phyloP scores from a whole-genome alignment of 2,113 vertebrate genomes.

The Opisthocomus hoazin region DNA sequence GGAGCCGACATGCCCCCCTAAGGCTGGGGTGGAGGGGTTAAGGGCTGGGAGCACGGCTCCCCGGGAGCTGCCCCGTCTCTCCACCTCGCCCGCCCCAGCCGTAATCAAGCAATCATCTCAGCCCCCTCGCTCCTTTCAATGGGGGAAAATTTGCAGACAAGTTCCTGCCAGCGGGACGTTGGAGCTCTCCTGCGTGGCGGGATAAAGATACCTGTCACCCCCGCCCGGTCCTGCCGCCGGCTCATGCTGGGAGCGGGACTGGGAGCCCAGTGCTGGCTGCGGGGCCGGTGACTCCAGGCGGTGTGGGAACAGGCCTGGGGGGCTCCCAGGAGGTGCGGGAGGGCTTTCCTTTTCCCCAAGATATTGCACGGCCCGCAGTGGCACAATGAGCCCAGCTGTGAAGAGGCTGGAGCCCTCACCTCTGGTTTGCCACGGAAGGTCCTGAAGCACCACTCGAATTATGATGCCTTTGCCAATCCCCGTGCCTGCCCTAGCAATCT shows the following conservation, averaged over 20 bases:
- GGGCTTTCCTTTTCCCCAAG: conserved; percentile 45
- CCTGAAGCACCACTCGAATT: not conserved
- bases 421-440: rapidly evolving
- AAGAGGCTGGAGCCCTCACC: not conserved
- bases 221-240: not conserved
- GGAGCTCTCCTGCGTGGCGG: conserved; percentile 64
- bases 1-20: not conserved
- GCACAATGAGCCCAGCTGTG: conserved; percentile 54
- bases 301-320: not conserved
- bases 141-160: conserved; percentile 62
- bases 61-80: not conserved
- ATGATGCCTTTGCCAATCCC: not conserved
- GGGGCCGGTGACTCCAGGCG: not conserved
- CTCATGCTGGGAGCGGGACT: conserved; percentile 67
- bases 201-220: conserved; percentile 72
- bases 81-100: not conserved
- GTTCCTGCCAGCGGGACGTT: conserved; percentile 69
- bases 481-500: rapidly evolving
- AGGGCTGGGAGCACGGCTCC: not conserved
- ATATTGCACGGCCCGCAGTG: not conserved
- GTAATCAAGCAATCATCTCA: conserved; percentile 47
- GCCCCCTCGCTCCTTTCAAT: conserved; percentile 39
- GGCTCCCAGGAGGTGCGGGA: not conserved
- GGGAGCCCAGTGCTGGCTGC: conserved; percentile 40
- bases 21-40: conserved; percentile 75